Conservation (phyloP, 2,888 invertebrate genomes). For the Eutolmus rufibarbis region DNA sequence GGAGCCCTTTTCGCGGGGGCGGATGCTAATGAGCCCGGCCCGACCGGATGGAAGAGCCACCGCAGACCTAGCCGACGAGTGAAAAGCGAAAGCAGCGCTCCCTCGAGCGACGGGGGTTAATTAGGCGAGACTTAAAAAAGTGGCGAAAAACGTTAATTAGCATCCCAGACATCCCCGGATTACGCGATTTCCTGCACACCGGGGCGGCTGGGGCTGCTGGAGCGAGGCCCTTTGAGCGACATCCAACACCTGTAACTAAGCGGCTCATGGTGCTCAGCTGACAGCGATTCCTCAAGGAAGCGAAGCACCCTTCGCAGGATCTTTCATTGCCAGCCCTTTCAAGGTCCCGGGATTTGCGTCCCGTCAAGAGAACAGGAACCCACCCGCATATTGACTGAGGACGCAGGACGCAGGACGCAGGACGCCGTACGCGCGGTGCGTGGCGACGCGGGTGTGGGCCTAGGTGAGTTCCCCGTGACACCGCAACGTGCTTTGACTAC, state of each 20-base stretch:
- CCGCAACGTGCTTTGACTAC: slow-evolving; percentile 39
- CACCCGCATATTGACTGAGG: neutral
- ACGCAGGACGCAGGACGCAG: neutral
- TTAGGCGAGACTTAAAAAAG: neutral
- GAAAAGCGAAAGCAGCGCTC: neutral
- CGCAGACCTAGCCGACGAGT: neutral
- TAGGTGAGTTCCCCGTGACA: neutral
- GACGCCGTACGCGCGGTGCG: neutral
- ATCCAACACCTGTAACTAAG: slow-evolving; percentile 12
- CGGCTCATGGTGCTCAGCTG: neutral
- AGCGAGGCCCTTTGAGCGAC: neutral
- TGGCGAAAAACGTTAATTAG: slow-evolving; percentile 36
- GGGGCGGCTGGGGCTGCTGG: neutral
- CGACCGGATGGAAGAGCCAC: neutral
- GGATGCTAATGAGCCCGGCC: slow-evolving; percentile 16
- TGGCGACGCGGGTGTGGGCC: neutral
- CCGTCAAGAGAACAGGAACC: neutral
- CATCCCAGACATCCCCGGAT: slow-evolving; percentile 24
- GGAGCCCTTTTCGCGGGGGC: neutral
- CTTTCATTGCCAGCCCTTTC: neutral
- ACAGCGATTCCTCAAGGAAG: neutral
- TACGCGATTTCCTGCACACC: slow-evolving; percentile 10
- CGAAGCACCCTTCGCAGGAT: neutral
- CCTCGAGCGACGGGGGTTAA: slow-evolving; percentile 7
- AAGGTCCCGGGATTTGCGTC: slow-evolving; percentile 1